phyloP scores from a whole-genome alignment of 2,888 invertebrate species.

The Alentia gelatinosa region DNA sequence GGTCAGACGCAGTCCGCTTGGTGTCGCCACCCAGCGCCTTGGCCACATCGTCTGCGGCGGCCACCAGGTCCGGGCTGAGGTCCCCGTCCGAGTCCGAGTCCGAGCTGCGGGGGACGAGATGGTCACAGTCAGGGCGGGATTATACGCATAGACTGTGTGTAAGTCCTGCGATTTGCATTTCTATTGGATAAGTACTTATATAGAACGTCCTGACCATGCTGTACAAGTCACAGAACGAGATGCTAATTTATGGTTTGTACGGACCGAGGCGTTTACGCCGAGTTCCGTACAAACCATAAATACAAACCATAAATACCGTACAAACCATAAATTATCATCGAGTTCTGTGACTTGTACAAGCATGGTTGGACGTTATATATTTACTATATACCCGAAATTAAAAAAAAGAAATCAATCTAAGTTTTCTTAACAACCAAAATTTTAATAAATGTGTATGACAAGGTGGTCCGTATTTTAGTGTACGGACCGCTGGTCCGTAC shows the following conservation, averaged over 20 bases:
- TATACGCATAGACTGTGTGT: not conserved
- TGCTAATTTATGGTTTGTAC: not conserved
- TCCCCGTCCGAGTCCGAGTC: slow-evolving; percentile 6
- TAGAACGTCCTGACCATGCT: not conserved
- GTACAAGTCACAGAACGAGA: not conserved
- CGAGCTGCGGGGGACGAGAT: not conserved
- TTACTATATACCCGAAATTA: too few relatives aligned
- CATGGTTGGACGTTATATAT: too few relatives aligned
- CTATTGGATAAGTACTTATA: not conserved
- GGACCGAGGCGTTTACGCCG: too few relatives aligned
- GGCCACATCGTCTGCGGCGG: not conserved
- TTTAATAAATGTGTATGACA: too few relatives aligned
- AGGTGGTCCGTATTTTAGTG: too few relatives aligned
- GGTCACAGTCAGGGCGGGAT: not conserved
- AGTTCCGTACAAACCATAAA: too few relatives aligned
- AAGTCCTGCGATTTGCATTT: not conserved
- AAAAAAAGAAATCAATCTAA: too few relatives aligned
- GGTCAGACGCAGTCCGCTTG: slow-evolving; percentile 21
- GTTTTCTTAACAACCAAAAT: too few relatives aligned
- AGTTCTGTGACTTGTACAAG: too few relatives aligned
- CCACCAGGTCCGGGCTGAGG: not conserved
- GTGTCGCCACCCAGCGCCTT: slow-evolving; percentile 42
- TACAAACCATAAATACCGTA: too few relatives aligned
- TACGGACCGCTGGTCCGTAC: too few relatives aligned
- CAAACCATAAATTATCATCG: too few relatives aligned